Base-by-base conservation (phyloP, 2,113 vertebrate genomes). In the Spilogale gracilis region DNA sequence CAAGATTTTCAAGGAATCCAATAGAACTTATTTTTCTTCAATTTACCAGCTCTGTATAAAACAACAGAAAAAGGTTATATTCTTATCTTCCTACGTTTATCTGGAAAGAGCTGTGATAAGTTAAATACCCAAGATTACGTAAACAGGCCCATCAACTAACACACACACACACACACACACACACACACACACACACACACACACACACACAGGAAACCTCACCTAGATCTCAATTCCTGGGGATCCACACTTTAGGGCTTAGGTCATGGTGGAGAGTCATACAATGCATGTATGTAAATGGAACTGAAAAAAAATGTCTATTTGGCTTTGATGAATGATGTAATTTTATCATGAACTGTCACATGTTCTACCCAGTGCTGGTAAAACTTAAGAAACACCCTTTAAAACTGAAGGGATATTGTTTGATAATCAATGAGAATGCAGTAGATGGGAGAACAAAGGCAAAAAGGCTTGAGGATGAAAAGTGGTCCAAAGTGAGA, bases 11-110 rank as follows among this genome's bases (percentile, higher is more conserved):
- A 93, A 96, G 7, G 50, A 86, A 93, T 95, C 54, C 82, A 38
- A 81, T 13, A 94, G n/a, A 94, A 89, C 18, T 94, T 93, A 63
- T 74, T 94, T 85, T 90, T 90, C 61, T 48, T 67, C 89, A 81
- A 92, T 54, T 94, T 79, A 92, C 9, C 48, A 94, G 54, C 14
- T 78, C 32, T 95, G 11, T 87, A 23, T 45, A 63, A 80, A 81
- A 82, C 30, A 91, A 91, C 8, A 89, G 21, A 91, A 25, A 81
- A 91, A 71, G 30, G 50, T 10, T 21, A 52, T 25, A 56, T 67
- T 91, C 87, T 84, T 67, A 92, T 83, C 50, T 83, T 78, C 23
- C 76, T 78, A 65, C 61, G 5, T 65, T 93, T 74, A 88, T 88
- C 18, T 81, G 43, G 20, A 92, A 78, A 94, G 61, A 83, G 58